phyloP scores from a whole-genome alignment of 2,888 invertebrate species.

The Dorcus parallelipipedus region DNA sequence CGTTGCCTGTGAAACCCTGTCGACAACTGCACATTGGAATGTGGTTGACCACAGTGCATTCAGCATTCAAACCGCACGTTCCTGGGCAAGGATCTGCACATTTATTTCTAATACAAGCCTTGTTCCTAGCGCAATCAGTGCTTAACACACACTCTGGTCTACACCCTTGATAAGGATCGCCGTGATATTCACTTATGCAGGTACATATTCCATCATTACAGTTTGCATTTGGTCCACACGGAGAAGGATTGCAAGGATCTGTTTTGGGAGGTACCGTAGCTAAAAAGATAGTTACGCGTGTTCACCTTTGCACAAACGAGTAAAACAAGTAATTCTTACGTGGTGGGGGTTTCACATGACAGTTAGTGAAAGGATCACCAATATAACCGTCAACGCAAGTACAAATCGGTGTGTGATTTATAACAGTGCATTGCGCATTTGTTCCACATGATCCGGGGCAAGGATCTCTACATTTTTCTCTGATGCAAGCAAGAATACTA shows the following conservation, averaged over 20 bases:
- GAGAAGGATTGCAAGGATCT: slow-evolving; percentile 62
- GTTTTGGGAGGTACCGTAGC: slow-evolving; percentile 36
- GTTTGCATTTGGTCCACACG: slow-evolving; percentile 75
- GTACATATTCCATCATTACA: slow-evolving; percentile 72
- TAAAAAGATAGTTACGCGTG: slow-evolving; percentile 3
- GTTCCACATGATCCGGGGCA: slow-evolving; percentile 75
- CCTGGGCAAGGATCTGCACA: slow-evolving; percentile 84
- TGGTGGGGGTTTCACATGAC: slow-evolving; percentile 40
- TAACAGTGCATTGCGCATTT: slow-evolving; percentile 68
- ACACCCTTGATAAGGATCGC: slow-evolving; percentile 75
- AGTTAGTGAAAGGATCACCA: slow-evolving; percentile 58
- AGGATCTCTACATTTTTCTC: slow-evolving; percentile 73
- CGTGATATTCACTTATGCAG: slow-evolving; percentile 72
- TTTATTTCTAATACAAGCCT: slow-evolving; percentile 74
- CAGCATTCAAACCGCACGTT: slow-evolving; percentile 72
- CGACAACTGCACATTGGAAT: slow-evolving; percentile 60
- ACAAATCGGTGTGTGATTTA: slow-evolving; percentile 74
- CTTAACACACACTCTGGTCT: slow-evolving; percentile 79
- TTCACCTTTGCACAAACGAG: neutral
- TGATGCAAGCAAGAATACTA: slow-evolving; percentile 70
- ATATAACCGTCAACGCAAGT: slow-evolving; percentile 57
- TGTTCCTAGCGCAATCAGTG: slow-evolving; percentile 72
- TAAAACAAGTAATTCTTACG: slow-evolving; percentile 4
- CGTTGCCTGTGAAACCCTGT: slow-evolving; percentile 63
- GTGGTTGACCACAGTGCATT: slow-evolving; percentile 78